Conservation (phyloP, 2,888 invertebrate genomes). For the Leucophenga montana region DNA sequence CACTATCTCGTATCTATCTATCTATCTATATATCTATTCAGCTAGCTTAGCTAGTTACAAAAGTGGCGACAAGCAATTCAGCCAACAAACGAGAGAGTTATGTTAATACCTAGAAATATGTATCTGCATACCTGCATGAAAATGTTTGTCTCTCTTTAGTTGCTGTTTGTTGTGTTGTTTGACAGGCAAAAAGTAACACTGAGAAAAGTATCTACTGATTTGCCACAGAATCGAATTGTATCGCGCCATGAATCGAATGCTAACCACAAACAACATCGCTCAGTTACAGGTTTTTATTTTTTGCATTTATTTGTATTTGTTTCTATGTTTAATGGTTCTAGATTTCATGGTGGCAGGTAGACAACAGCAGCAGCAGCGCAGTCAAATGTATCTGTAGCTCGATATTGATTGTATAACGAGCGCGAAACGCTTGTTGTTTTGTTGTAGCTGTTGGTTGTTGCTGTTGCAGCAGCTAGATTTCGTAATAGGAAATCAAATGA, state of each 20-base stretch:
- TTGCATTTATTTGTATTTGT: slow-evolving; percentile 1
- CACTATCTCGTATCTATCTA: neutral
- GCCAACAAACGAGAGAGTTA: slow-evolving; percentile 16
- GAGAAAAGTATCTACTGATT: slow-evolving; percentile 9
- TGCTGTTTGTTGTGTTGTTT: neutral
- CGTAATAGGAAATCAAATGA: slow-evolving; percentile 59
- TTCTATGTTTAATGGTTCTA: slow-evolving; percentile 27
- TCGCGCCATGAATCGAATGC: too few species aligned
- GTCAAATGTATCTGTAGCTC: neutral
- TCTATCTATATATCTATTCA: neutral
- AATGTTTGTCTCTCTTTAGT: neutral
- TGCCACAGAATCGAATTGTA: slow-evolving; percentile 16
- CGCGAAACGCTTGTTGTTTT: too few species aligned
- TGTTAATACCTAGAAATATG: slow-evolving; percentile 21
- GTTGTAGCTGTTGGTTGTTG: too few species aligned
- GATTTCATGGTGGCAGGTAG: slow-evolving; percentile 14
- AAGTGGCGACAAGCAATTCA: slow-evolving; percentile 16
- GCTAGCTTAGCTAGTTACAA: neutral
- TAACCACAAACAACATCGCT: neutral
- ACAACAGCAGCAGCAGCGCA: neutral
- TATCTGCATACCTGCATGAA: neutral
- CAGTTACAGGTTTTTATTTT: neutral
- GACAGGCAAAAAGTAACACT: neutral
- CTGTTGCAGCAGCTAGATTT: slow-evolving; percentile 52
- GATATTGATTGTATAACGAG: slow-evolving; percentile 5